These are phyloP conservation scores for Solen grandis DNA, from an alignment of 1,140 invertebrate species.

Conservation along the genomic window DNA sequence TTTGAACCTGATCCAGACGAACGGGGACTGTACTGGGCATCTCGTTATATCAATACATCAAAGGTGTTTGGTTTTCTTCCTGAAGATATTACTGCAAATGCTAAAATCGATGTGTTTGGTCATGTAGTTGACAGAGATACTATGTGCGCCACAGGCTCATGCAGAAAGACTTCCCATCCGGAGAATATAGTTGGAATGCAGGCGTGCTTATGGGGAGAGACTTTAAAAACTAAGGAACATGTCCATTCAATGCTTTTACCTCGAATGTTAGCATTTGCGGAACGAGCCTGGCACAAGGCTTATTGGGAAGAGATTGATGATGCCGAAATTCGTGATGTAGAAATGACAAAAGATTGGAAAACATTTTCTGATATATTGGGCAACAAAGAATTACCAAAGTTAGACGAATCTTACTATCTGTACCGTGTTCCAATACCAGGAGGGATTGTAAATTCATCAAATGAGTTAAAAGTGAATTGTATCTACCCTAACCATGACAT, in stretches of 20 bases:
- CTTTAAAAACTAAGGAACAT: conserved; percentile 54
- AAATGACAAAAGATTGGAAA: conserved; percentile 64
- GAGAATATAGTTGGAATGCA: conserved; percentile 54
- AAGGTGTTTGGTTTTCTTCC: conserved; percentile 68
- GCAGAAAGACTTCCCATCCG: background rate
- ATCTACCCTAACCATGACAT: too few relatives aligned
- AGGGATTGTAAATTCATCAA: too few relatives aligned
- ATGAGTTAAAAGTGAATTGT: too few relatives aligned
- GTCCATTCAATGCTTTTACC: conserved; percentile 68
- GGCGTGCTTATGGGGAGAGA: conserved; percentile 64
- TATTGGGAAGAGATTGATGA: conserved; percentile 63
- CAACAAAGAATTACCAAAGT: conserved; percentile 67
- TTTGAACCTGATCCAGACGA: conserved; percentile 77
- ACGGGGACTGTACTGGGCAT: conserved; percentile 75
- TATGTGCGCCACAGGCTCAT: conserved; percentile 34
- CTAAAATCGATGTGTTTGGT: conserved; percentile 55
- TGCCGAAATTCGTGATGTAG: conserved; percentile 4
- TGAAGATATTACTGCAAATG: conserved; percentile 64
- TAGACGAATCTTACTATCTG: conserved; percentile 63
- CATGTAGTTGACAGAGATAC: conserved; percentile 37
- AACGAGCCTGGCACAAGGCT: conserved; percentile 70
- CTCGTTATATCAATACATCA: conserved; percentile 65
- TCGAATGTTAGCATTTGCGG: conserved; percentile 68
- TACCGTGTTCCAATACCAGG: conserved; percentile 73
- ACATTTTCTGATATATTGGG: conserved; percentile 73